phyloP scores from a whole-genome alignment of 2,888 invertebrate genomes.

The Mesochorus sp. region DNA sequence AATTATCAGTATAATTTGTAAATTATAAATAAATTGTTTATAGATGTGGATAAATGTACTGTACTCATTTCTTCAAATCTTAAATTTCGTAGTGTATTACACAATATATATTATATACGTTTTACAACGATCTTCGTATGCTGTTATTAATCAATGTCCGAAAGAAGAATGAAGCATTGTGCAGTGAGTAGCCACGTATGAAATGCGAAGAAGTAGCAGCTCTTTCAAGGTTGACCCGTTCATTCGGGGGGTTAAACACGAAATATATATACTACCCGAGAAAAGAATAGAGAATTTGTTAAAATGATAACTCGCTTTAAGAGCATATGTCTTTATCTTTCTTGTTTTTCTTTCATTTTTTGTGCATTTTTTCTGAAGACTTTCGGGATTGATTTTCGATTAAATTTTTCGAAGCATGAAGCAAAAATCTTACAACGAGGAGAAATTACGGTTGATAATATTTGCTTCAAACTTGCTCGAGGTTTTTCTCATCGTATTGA shows the following conservation, averaged over 20 bases:
- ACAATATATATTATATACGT: background rate
- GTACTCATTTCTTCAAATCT: too few relatives aligned
- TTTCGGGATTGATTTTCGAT: too few relatives aligned
- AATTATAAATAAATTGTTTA: too few relatives aligned
- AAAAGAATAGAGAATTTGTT: slow-evolving; percentile 46
- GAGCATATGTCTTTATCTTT: slow-evolving; percentile 61
- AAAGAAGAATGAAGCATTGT: slow-evolving; percentile 75
- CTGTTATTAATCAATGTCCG: slow-evolving; percentile 76
- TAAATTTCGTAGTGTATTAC: background rate
- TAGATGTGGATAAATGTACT: too few relatives aligned
- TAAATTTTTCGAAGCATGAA: too few relatives aligned
- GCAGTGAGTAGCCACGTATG: slow-evolving; percentile 57
- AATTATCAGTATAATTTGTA: too few relatives aligned
- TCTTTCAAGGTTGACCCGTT: slow-evolving; percentile 20
- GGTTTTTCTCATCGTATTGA: too few relatives aligned
- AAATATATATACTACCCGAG: slow-evolving; percentile 30
- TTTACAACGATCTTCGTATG: slow-evolving; percentile 33
- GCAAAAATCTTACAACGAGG: background rate
- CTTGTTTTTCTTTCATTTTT: slow-evolving; percentile 3
- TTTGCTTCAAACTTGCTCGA: too few relatives aligned
- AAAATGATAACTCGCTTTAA: slow-evolving; percentile 60
- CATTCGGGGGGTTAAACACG: slow-evolving; percentile 40
- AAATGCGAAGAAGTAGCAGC: slow-evolving; percentile 28
- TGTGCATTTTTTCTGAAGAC: background rate
- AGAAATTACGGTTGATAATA: too few relatives aligned